Percentiles rank a stretch among this genome's conserved stretches.
Evolutionary conservation across 2,888 invertebrate genomes (phyloP).

Genomic region (Bembecia ichneumoniformis): DNA sequence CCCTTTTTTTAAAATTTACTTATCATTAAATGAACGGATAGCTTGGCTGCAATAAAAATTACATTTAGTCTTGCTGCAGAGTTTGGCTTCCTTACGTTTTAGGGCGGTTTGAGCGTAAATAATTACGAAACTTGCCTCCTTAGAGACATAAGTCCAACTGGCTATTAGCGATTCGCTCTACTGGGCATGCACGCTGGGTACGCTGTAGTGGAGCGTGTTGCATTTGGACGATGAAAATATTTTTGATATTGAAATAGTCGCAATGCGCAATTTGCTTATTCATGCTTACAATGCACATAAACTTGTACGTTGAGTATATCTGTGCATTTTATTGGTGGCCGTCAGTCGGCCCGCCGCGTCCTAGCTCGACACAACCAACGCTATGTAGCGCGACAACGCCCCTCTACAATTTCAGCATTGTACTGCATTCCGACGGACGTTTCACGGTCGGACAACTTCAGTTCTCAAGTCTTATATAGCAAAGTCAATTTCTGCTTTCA

Average conservation of each 20-base stretch:
- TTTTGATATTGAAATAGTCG: conserved; percentile 12
- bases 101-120: too few relatives aligned
- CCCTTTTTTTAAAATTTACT: too few relatives aligned
- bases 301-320: conserved; percentile 6
- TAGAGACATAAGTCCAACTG: too few relatives aligned
- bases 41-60: too few relatives aligned
- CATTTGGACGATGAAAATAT: too few relatives aligned
- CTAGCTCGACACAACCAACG: neutral
- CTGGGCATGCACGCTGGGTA: too few relatives aligned
- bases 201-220: too few relatives aligned
- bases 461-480: conserved; percentile 11
- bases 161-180: too few relatives aligned
- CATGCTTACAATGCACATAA: conserved; percentile 33
- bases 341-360: conserved; percentile 3
- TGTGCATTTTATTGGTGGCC: conserved; percentile 32
- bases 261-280: conserved; percentile 30
- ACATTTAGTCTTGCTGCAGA: too few relatives aligned
- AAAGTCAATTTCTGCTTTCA: conserved; percentile 4
- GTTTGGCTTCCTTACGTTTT: too few relatives aligned
- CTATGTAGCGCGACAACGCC: neutral
- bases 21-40: too few relatives aligned
- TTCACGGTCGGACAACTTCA: conserved; percentile 29
- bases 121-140: too few relatives aligned
- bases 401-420: conserved; percentile 28
- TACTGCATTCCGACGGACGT: conserved; percentile 29